Conservation (phyloP, 2,888 invertebrate species). For the Dione juno region DNA sequence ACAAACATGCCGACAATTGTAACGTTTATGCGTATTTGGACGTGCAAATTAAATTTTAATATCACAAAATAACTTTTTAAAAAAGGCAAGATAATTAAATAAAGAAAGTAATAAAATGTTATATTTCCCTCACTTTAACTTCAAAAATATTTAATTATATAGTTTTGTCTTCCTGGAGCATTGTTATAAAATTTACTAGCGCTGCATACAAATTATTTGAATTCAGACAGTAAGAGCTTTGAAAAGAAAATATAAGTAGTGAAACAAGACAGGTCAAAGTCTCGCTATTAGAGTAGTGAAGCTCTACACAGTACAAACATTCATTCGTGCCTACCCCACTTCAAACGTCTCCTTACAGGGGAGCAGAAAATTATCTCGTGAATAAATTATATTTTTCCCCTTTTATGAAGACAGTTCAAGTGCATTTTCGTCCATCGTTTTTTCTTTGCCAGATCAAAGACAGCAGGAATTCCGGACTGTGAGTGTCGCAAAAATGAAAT, state of each 20-base stretch:
- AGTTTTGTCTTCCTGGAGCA: constrained; percentile 1
- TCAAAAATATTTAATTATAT: constrained; percentile 9
- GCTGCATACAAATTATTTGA: constrained; percentile 35
- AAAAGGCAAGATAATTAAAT: background rate
- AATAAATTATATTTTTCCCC: constrained; percentile 83
- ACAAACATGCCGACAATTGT: constrained; percentile 5
- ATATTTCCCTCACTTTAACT: background rate
- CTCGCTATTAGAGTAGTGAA: constrained; percentile 45
- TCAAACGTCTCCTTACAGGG: constrained; percentile 75
- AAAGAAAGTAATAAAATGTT: background rate
- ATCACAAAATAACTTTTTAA: too few species aligned
- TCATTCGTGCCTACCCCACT: constrained; percentile 67
- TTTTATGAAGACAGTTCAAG: constrained; percentile 82
- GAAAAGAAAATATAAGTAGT: constrained; percentile 43
- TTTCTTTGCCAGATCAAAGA: constrained; percentile 78
- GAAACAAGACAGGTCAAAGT: constrained; percentile 45
- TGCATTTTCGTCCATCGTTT: constrained; percentile 79
- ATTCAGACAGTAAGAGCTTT: constrained; percentile 33
- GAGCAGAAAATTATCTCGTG: constrained; percentile 83
- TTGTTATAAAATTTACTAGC: constrained; percentile 31
- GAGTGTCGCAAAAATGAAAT: constrained; percentile 78
- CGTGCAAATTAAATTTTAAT: too few species aligned
- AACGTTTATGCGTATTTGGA: background rate
- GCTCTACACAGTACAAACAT: constrained; percentile 65
- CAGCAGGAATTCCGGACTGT: constrained; percentile 74